Base-by-base conservation (phyloP, 2,888 invertebrate species). In the Campoplex capitator region DNA sequence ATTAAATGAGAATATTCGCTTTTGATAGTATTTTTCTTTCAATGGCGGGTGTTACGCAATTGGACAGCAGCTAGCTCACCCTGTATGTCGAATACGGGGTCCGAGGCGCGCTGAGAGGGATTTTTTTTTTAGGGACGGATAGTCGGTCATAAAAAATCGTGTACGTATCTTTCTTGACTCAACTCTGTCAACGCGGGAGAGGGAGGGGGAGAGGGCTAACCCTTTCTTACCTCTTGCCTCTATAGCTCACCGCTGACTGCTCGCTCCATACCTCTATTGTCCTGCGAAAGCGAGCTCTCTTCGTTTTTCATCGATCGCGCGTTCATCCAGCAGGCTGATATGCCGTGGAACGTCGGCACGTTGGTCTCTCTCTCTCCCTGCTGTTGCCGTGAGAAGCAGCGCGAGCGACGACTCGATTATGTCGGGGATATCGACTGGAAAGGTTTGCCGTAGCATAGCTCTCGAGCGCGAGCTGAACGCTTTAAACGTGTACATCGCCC, bases 361-460 rank as follows among this genome's bases (percentile, higher is more conserved):
- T 32, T 42, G 18, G 48, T 70, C 54, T 18, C 62, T 42, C 42
- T 42, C 42, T 42, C 42, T 42, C 42, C 4, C 35, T 35, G 3
- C 79, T 54, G 42, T 28, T 45, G 11, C 28, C 38, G n/a, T 3
- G 68, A 42, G n/a, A n/a, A 42, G 68, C n/a, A 38, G n/a, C 68
- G n/a, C 68, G 18, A 35, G 68, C 74, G 67, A 74, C 75, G 67
- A 73, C 79, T 65, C 79, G 79, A 76, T 86, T 86, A 80, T 83
- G 76, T 65, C 71, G 18, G 67, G 80, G 83, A 76, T 86, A 86
- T 86, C 86, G 86, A 77, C 58, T 86, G 86, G 86, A 86, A 86
- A 86, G 79, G 76, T 77, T 83, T 79, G 77, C 76, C 79, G 73
- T 75, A 80, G 79, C 76, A 83, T 76, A 80, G n/a, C 62, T 45